Percentiles rank a stretch among this genome's conserved stretches.
Conservation (phyloP, 2,113 vertebrate genomes). For the Tachycineta bicolor region DNA sequence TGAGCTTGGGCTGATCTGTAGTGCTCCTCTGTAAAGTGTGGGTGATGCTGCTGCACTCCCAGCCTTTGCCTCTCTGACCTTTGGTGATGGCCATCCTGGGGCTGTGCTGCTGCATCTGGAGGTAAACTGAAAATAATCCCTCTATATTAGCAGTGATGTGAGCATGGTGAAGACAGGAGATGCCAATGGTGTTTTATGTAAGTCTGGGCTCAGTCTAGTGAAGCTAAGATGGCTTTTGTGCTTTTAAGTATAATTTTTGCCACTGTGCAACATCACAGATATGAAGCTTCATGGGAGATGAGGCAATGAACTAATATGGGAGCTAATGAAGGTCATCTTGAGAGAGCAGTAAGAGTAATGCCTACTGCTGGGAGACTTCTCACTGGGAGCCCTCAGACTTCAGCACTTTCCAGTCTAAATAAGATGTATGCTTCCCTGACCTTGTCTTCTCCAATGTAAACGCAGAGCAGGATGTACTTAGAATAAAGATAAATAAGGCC, state of each 20-base stretch:
- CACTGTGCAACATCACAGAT: not conserved
- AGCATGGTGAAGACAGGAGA: not conserved
- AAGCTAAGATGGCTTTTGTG: not conserved
- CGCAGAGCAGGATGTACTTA: slow-evolving; percentile 62
- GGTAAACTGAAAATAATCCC: not conserved
- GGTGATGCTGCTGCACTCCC: not conserved
- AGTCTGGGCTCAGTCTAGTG: not conserved
- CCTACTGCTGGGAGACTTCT: not conserved
- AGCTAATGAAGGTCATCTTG: slow-evolving; percentile 21
- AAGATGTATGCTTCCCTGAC: slow-evolving; percentile 38
- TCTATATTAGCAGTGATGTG: not conserved
- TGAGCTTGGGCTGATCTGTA: not conserved
- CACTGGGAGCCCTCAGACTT: slow-evolving; percentile 1
- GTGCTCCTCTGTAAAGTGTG: not conserved
- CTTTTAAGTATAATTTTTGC: not conserved
- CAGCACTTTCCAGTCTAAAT: slow-evolving; percentile 52
- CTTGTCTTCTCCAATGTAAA: slow-evolving; percentile 59
- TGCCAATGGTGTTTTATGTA: not conserved
- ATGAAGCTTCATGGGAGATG: not conserved
- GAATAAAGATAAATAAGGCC: slow-evolving; percentile 65
- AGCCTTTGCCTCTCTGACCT: not conserved
- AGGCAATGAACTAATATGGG: not conserved
- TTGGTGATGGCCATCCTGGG: not conserved
- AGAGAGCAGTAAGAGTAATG: not conserved
- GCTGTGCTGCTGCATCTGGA: not conserved